phyloP scores from a whole-genome alignment of 2,888 invertebrate genomes.

The Drosophila fulvimacula region DNA sequence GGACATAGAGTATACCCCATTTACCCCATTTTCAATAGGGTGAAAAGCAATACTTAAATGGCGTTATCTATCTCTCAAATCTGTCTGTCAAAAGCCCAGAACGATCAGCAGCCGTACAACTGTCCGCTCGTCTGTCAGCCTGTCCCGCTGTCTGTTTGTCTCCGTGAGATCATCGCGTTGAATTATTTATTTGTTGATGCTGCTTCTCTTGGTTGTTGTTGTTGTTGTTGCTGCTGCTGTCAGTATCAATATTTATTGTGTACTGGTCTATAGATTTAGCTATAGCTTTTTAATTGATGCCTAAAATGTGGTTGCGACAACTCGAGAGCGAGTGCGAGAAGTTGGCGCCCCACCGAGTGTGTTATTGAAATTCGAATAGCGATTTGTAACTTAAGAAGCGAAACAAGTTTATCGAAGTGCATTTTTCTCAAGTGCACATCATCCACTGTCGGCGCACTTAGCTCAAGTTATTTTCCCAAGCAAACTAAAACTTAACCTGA shows the following conservation, averaged over 20 bases:
- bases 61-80: slow-evolving; percentile 54
- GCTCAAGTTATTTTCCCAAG: slow-evolving; percentile 3
- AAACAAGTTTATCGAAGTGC: slow-evolving; percentile 56
- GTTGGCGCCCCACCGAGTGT: slow-evolving; percentile 46
- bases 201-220: slow-evolving; percentile 37
- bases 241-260: slow-evolving; percentile 59
- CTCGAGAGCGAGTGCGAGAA: slow-evolving; percentile 30
- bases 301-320: slow-evolving; percentile 70
- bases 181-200: slow-evolving; percentile 71
- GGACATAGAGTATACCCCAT: too few species aligned
- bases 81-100: slow-evolving; percentile 45
- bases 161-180: slow-evolving; percentile 73
- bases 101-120: slow-evolving; percentile 68
- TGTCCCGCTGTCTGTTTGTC: slow-evolving; percentile 7
- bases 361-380: slow-evolving; percentile 60
- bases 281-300: slow-evolving; percentile 68
- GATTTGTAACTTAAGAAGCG: slow-evolving; percentile 61
- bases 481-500: slow-evolving; percentile 34
- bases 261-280: slow-evolving; percentile 17
- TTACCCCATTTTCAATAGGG: background rate
- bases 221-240: slow-evolving; percentile 45
- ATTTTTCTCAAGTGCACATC: slow-evolving; percentile 26
- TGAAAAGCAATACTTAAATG: slow-evolving; percentile 16
- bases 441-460: slow-evolving; percentile 16
- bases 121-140: slow-evolving; percentile 30